Conservation (phyloP, 2,113 vertebrate species). For the Chaetops frenatus region DNA sequence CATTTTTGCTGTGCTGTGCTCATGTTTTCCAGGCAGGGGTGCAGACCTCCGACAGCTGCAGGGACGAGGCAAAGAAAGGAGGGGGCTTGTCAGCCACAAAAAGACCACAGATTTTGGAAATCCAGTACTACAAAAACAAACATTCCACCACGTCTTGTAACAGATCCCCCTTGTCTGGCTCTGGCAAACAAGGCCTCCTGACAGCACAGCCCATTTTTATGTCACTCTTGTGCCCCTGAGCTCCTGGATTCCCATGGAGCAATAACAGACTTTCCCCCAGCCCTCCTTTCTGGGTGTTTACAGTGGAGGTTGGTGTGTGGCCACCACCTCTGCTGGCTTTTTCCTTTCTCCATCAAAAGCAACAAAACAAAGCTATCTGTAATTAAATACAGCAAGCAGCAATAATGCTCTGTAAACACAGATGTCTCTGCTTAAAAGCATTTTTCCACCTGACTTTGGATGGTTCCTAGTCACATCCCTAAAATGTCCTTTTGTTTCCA, state of each 20-base stretch:
- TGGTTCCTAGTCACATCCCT: not conserved
- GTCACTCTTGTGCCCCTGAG: not conserved
- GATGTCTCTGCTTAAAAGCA: not conserved
- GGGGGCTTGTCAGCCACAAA: not conserved
- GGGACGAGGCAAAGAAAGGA: constrained; percentile 13
- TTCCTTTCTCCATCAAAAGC: not conserved
- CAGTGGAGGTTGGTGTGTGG: not conserved
- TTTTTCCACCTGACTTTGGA: not conserved
- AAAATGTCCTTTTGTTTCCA: not conserved
- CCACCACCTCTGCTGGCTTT: not conserved
- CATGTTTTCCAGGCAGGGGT: constrained; percentile 43
- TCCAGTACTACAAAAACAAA: constrained; percentile 4
- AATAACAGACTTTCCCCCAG: not conserved
- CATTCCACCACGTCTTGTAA: not conserved
- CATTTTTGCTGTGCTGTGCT: not conserved
- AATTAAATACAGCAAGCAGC: not conserved
- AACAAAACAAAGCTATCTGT: not conserved
- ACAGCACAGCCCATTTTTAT: not conserved
- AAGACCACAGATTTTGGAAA: constrained; percentile 33
- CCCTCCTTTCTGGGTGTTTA: not conserved
- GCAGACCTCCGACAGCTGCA: constrained; percentile 30
- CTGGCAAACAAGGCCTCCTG: not conserved
- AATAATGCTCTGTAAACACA: not conserved
- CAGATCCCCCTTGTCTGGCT: not conserved
- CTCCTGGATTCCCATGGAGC: not conserved